Conservation (phyloP, 2,797 vertebrate species). For the Cygnus olor region DNA sequence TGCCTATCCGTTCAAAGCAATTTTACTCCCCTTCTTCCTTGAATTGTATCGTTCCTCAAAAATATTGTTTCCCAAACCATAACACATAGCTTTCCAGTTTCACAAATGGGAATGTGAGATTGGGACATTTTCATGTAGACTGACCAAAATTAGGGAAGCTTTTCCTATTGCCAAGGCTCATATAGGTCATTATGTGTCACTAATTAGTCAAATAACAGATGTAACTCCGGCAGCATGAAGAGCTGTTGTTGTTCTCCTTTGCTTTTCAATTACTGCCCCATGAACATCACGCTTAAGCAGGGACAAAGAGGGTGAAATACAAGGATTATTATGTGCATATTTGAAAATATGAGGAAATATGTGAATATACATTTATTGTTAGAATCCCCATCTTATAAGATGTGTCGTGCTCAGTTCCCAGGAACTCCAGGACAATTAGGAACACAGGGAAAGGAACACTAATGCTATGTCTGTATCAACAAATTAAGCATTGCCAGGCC, state of each 20-base stretch:
- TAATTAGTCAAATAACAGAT: slow-evolving; percentile 15
- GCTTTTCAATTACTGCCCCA: neutral
- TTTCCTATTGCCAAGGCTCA: neutral
- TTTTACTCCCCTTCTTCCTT: neutral
- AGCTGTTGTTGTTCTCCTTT: neutral
- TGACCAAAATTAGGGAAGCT: neutral
- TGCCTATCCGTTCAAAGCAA: neutral
- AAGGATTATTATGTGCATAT: neutral
- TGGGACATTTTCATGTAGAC: neutral
- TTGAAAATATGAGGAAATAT: neutral
- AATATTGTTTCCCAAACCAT: neutral
- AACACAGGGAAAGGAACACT: neutral
- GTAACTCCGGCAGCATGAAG: neutral
- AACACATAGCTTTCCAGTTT: neutral
- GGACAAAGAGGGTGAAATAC: neutral
- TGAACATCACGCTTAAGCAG: neutral
- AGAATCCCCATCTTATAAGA: neutral
- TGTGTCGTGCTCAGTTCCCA: rapidly evolving
- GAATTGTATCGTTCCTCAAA: neutral
- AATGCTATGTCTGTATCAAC: neutral
- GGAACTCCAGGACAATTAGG: neutral
- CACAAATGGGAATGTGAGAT: neutral
- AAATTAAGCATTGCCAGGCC: neutral
- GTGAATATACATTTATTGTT: neutral
- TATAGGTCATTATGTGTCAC: neutral